Percentiles rank a stretch among this genome's conserved stretches.
Evolutionary conservation across 2,888 invertebrate genomes (phyloP).

Genomic region (Sycophila texana): DNA sequence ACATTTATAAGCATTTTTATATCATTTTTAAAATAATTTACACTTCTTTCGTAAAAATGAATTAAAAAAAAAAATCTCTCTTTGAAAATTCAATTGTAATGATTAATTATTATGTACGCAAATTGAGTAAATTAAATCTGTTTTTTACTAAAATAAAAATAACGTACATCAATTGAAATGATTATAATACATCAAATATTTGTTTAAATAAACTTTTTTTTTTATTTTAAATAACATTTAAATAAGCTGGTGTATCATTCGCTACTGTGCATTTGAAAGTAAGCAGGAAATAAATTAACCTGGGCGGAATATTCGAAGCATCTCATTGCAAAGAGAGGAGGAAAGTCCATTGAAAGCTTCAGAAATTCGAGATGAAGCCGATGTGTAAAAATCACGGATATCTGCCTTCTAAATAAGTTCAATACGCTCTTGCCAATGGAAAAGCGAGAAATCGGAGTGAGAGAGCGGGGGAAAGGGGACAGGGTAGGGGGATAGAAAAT

Average conservation of each 20-base stretch:
- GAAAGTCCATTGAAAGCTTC: slow-evolving; percentile 17
- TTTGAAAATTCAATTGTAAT: no score
- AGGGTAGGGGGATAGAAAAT: no score
- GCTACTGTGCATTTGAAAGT: not conserved
- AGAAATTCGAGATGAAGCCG: slow-evolving; percentile 25
- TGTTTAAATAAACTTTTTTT: not conserved
- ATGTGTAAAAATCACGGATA: slow-evolving; percentile 28
- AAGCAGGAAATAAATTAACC: slow-evolving; percentile 27
- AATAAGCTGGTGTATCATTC: not conserved
- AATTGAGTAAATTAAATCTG: no score
- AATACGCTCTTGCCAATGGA: slow-evolving; percentile 21
- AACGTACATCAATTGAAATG: no score
- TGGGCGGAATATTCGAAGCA: not conserved
- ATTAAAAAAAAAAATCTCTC: no score
- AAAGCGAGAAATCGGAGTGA: slow-evolving; percentile 4
- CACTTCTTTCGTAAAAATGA: no score
- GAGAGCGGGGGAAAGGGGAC: not conserved
- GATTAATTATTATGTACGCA: no score
- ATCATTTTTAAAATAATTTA: no score
- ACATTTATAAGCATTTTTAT: no score
- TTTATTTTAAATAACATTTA: not conserved
- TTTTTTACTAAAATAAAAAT: no score
- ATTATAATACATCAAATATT: no score
- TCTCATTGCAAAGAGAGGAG: not conserved
- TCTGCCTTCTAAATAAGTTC: slow-evolving; percentile 38